Percentiles rank a stretch among this genome's conserved stretches.
phyloP scores from a whole-genome alignment of 2,888 invertebrate species.

The Oxytorus armatus region DNA sequence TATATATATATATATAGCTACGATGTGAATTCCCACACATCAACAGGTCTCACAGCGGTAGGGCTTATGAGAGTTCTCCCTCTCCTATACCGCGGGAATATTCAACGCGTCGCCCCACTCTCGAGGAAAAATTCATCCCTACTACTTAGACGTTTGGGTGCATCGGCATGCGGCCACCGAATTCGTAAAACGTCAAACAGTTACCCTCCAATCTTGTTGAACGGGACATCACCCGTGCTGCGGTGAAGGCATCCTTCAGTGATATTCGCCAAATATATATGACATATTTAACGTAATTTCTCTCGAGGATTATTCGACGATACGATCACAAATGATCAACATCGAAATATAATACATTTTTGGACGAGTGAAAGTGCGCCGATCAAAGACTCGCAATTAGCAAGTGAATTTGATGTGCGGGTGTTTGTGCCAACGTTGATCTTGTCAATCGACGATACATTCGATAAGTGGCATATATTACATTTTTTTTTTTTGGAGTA shows the following conservation, averaged over 20 bases:
- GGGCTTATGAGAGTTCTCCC: conserved; percentile 75
- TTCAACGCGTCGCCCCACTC: conserved; percentile 57
- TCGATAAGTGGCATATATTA: conserved; percentile 7
- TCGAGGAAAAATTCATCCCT: conserved; percentile 69
- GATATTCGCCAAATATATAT: conserved; percentile 8
- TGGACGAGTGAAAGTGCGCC: conserved; percentile 50
- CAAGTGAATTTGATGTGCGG: conserved; percentile 13
- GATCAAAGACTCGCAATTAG: conserved; percentile 22
- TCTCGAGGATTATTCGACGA: not conserved
- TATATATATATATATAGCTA: too few relatives aligned
- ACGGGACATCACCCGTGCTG: conserved; percentile 69
- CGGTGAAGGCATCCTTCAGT: conserved; percentile 54
- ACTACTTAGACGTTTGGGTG: conserved; percentile 73
- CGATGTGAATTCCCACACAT: conserved; percentile 84
- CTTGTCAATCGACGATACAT: conserved; percentile 23
- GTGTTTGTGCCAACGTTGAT: conserved; percentile 2
- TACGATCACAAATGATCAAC: too few relatives aligned
- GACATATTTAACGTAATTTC: not conserved
- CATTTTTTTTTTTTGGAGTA: not conserved
- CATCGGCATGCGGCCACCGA: conserved; percentile 83
- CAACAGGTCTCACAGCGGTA: conserved; percentile 81
- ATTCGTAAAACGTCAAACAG: conserved; percentile 84
- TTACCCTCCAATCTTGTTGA: conserved; percentile 78
- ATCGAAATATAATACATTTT: too few relatives aligned
- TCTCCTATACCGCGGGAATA: conserved; percentile 71